Evolutionary conservation across 2,113 vertebrate species (phyloP), one percentile per base, ranked within the genome.

Genomic region (Irena cyanogastra): DNA sequence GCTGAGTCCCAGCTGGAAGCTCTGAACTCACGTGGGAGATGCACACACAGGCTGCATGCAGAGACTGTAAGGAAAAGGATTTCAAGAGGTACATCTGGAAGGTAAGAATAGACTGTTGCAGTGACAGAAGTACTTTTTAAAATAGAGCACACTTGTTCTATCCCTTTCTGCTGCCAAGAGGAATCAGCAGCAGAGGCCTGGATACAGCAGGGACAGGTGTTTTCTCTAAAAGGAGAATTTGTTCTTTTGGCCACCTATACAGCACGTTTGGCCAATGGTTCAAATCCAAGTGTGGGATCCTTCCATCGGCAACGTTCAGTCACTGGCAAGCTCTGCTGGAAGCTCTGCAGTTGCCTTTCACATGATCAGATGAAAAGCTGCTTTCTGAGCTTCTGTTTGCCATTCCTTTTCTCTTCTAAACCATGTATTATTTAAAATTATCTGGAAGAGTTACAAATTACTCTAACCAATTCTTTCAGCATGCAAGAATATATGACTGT

Each of bases 151-250:
- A 10, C 85, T 88, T 70, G 66, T 81, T 93, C 85, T 45, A 27
- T 27, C 56, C 54, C 71, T 49, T 81, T 54, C 79, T 78, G 75
- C 56, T 96, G 94, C 93, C 92, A 93, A 91, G 64, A 93, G 84
- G 47, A 88, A 70, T 24, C 59, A 3, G 8, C 47, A 3, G 90
- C 95, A 70, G 30, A 63, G 64, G 35, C 50, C 82, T 16, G 27
- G 66, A 94, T 82, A 47, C 94, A 96, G 79, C 64, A 88, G 90
- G 90, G 85, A 96, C 92, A 97, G 93, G 93, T 96, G 95, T 91
- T 88, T 71, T 66, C 85, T 92, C 93, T 93, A 93, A 95, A 96
- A 96, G 94, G 87, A 97, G 60, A 94, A 93, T 88, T 83, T 60
- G 60, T 74, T 83, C 71, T 90, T 90, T 86, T 96, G 93, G 94